Percentiles rank a stretch among this genome's conserved stretches.
Conservation (phyloP, 2,888 invertebrate species). For the Hartigia nigra region DNA sequence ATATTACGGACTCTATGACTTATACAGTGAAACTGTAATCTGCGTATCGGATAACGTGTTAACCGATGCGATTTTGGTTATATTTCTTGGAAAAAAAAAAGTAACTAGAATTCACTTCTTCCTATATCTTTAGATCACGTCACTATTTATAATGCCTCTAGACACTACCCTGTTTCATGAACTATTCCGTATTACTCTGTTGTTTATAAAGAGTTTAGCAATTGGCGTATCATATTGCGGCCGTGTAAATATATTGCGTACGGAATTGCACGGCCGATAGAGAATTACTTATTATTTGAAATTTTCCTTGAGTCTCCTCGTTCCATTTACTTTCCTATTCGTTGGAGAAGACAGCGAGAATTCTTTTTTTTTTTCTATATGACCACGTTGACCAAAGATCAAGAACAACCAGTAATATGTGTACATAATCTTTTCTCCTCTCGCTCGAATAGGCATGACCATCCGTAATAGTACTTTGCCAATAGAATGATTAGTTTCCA, state of each 20-base stretch:
- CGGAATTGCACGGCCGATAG: background rate
- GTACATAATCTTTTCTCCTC: constrained; percentile 9
- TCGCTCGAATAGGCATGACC: background rate
- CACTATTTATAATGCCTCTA: background rate
- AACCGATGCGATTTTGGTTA: background rate
- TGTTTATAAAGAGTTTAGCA: background rate
- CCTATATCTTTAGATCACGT: background rate
- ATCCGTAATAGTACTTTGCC: background rate
- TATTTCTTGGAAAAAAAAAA: background rate
- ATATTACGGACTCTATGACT: background rate
- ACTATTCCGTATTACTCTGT: background rate
- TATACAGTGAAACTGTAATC: background rate
- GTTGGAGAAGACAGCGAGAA: constrained; percentile 22
- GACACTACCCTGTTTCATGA: background rate
- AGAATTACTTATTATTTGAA: constrained; percentile 15
- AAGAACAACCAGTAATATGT: constrained; percentile 40
- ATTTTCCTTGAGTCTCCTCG: constrained; percentile 40
- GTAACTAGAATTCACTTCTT: background rate
- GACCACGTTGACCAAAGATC: constrained; percentile 46
- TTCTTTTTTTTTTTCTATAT: constrained; percentile 38
- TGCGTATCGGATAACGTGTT: background rate
- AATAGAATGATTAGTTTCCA: background rate
- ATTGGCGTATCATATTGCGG: background rate
- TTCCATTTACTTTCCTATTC: constrained; percentile 40
- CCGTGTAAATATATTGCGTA: background rate